phyloP scores from a whole-genome alignment of 2,888 invertebrate species.

The Muschampia plurimacula region DNA sequence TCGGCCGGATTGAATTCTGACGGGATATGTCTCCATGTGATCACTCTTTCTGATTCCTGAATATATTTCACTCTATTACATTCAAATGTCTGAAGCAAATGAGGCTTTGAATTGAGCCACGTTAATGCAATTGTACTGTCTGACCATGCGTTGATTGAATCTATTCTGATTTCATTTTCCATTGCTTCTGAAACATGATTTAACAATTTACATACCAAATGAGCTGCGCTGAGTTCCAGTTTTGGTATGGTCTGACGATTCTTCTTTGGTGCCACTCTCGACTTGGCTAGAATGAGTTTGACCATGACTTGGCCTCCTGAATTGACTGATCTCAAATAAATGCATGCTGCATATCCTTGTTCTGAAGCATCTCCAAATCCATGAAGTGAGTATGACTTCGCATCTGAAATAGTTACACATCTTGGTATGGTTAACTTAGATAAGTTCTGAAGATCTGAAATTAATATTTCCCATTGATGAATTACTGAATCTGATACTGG shows the following conservation, averaged over 20 bases:
- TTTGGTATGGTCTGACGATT: conserved; percentile 14
- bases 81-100: conserved; percentile 18
- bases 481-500: conserved; percentile 17
- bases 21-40: conserved; percentile 15
- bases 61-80: conserved; percentile 18
- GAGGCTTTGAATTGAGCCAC: conserved; percentile 10
- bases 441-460: conserved; percentile 13
- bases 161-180: not conserved
- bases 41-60: conserved; percentile 13
- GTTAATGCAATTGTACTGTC: conserved; percentile 9
- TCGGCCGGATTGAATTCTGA: conserved; percentile 14
- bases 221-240: conserved; percentile 16
- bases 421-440: conserved; percentile 6
- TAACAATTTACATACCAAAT: conserved; percentile 3
- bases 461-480: conserved; percentile 15
- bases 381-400: not conserved
- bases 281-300: conserved; percentile 1
- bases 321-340: conserved; percentile 3
- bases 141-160: conserved; percentile 18
- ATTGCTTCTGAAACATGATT: conserved; percentile 19
- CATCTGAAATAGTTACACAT: not conserved
- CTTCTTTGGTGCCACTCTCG: conserved; percentile 17
- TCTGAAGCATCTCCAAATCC: conserved; percentile 16
- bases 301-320: conserved; percentile 2
- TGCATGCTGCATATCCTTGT: conserved; percentile 5